A percentile compares a stretch with the other conserved stretches of the same genome.
phyloP scores from a whole-genome alignment of 2,113 vertebrate genomes.

The Pimephales promelas region DNA sequence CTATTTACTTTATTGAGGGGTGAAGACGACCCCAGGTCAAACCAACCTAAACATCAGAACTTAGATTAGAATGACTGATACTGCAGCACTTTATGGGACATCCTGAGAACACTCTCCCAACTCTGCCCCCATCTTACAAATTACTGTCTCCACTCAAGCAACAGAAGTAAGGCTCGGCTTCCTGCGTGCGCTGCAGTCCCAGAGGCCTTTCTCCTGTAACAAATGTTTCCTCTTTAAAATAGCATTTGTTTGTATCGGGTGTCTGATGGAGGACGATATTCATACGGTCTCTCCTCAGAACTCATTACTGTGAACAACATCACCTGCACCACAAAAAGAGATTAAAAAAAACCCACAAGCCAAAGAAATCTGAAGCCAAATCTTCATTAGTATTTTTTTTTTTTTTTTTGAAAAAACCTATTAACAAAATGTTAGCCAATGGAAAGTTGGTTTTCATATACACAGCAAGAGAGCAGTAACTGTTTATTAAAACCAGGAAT shows the following conservation, averaged over 20 bases:
- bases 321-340: conserved; percentile 41
- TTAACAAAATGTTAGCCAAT: not conserved
- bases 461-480: not conserved
- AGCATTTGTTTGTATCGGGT: conserved; percentile 53
- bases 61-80: conserved; percentile 57
- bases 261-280: conserved; percentile 40
- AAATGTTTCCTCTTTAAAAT: conserved; percentile 51
- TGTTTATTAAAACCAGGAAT: conserved; percentile 16
- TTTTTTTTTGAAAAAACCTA: not conserved
- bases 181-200: conserved; percentile 19
- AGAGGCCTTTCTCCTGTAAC: conserved; percentile 39
- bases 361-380: conserved; percentile 25
- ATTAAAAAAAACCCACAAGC: conserved; percentile 7
- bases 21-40: conserved; percentile 39
- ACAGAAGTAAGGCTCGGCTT: conserved; percentile 25
- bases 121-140: conserved; percentile 48
- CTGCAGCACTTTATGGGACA: conserved; percentile 32
- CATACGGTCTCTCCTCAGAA: conserved; percentile 37
- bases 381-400: conserved; percentile 12
- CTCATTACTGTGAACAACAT: conserved; percentile 41
- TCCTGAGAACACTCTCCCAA: conserved; percentile 33
- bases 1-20: conserved; percentile 48
- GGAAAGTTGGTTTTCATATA: conserved; percentile 3
- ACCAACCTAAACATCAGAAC: conserved; percentile 44
- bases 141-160: conserved; percentile 39